phyloP scores from a whole-genome alignment of 1,140 invertebrate genomes.

The Penaeus chinensis region DNA sequence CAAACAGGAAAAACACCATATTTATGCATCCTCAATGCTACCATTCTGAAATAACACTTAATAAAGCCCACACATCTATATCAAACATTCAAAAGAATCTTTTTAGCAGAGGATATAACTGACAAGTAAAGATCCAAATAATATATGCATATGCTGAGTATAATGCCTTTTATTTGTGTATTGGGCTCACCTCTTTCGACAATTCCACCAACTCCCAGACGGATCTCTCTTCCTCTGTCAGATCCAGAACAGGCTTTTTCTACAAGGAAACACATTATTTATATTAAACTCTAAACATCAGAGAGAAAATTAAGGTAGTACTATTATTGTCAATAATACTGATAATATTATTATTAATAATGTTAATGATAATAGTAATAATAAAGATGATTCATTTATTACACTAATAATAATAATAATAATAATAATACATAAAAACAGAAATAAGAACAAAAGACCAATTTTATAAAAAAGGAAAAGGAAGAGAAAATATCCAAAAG shows the following conservation, averaged over 20 bases:
- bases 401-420: background rate
- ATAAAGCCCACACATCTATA: too few species aligned
- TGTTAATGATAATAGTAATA: constrained; percentile 10
- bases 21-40: too few species aligned
- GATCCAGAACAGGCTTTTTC: constrained; percentile 57
- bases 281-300: background rate
- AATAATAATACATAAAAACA: too few species aligned
- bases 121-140: background rate
- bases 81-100: too few species aligned
- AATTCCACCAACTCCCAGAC: constrained; percentile 59
- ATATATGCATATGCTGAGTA: background rate
- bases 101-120: too few species aligned
- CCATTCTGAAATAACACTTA: too few species aligned
- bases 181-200: constrained; percentile 52
- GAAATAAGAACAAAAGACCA: too few species aligned
- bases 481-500: background rate
- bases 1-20: too few species aligned
- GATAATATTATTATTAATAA: constrained; percentile 1
- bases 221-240: constrained; percentile 61
- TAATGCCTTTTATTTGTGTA: background rate
- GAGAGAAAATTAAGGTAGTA: background rate
- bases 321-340: background rate
- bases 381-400: background rate
- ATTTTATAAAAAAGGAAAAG: too few species aligned
- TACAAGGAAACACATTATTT: constrained; percentile 9